Evolutionary conservation across 1,140 invertebrate genomes (phyloP).

Genomic region (Euura saliciscinereae): DNA sequence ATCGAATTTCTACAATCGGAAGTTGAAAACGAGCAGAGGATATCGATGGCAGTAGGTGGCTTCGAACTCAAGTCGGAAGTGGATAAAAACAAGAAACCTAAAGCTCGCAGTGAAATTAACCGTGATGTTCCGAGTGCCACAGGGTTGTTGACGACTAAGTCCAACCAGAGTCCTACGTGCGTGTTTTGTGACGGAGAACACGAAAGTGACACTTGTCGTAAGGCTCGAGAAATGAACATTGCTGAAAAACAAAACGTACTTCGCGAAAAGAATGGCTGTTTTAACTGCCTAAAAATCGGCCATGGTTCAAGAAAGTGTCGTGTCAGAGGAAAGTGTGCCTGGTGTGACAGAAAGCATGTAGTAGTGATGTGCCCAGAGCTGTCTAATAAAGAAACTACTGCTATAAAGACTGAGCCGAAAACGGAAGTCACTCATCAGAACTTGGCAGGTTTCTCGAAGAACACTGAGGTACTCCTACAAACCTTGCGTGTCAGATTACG

Average conservation of each 20-base stretch:
- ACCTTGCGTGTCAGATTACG: background rate
- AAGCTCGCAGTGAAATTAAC: background rate
- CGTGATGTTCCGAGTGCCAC: constrained; percentile 19
- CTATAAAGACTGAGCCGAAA: background rate
- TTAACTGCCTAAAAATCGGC: background rate
- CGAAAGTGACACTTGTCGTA: background rate
- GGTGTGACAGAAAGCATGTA: background rate
- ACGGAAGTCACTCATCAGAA: background rate
- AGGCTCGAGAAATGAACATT: background rate
- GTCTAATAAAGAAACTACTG: background rate
- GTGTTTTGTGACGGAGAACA: constrained; percentile 17
- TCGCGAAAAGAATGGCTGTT: background rate
- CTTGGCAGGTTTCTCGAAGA: background rate
- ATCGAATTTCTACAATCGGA: no score
- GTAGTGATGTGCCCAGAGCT: constrained; percentile 12
- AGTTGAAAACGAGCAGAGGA: no score
- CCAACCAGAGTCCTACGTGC: background rate
- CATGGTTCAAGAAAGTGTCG: constrained; percentile 8
- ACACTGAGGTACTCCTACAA: background rate
- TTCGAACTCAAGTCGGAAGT: constrained; percentile 19
- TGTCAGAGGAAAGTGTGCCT: background rate
- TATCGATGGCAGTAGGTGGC: background rate
- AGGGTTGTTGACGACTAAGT: constrained; percentile 16
- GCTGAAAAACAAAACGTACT: background rate
- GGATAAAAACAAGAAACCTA: constrained; percentile 11